Base-by-base conservation (phyloP, 2,888 invertebrate genomes). In the Macrostomum cliftonense region DNA sequence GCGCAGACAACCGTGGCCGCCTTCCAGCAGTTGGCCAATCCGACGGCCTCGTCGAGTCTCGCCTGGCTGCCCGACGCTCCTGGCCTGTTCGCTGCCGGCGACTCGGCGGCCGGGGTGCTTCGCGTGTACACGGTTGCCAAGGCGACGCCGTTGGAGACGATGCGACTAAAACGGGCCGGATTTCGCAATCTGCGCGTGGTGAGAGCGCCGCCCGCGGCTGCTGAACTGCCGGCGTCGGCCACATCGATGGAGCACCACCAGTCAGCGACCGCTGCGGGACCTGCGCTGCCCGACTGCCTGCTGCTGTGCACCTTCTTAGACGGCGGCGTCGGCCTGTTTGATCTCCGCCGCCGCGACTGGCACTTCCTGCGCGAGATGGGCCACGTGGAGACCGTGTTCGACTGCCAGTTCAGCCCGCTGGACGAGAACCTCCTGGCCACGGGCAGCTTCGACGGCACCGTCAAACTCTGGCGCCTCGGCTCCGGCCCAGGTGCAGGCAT, bases 341-440 rank as follows among this genome's bases (percentile, higher is more conserved):
- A 70, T 50, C 58, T 72, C 12, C 62, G 62, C 13, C 57, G 57
- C 43, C 57, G 65, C 39, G 65, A 64, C 38, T 72, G 72, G 72
- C 61, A 61, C 44, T 71, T 70, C 56, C 58, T 68, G 1, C 45
- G 45, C n/a, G 45, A 45, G 17, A 45, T 45, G 70, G 71, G 70
- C 28, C 71, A 71, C 53, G 59, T 68, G 39, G 71, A 71, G 56
- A 71, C 71, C 1, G 70, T 72, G 46, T 72, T 71, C 63, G 71
- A 71, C 57, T 71, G 71, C 55, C 64, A 66, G 55, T 71, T 71
- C 55, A 63, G 65, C 44, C 71, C 71, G 2, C 60, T 64, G 44
- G 60, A 67, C 52, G 56, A 61, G 37, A 61, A 70, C 52, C 54
- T 64, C 7, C 53, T 70, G 45, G 71, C 72, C 7, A 71, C 71